These are phyloP conservation scores for Acronicta leporina DNA, from an alignment of 2,888 invertebrate species.

Conservation along the genomic window DNA sequence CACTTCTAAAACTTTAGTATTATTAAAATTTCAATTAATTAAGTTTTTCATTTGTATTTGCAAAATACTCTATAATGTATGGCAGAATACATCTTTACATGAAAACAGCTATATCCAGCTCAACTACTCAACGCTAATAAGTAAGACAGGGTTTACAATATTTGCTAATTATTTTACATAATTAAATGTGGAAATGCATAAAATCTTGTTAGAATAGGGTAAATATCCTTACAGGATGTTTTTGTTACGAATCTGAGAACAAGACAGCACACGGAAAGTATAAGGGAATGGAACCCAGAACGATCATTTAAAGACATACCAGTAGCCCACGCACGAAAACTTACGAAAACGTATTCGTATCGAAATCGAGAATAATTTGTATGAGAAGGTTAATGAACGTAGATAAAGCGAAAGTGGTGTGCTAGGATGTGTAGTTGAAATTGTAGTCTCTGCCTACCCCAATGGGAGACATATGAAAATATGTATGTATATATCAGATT, in stretches of 20 bases:
- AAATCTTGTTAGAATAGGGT: constrained; percentile 45
- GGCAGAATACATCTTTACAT: constrained; percentile 44
- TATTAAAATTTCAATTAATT: constrained; percentile 46
- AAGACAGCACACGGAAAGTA: constrained; percentile 43
- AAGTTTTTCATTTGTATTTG: constrained; percentile 44
- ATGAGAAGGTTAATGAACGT: too few species aligned
- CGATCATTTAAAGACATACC: constrained; percentile 13
- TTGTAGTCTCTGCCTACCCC: too few species aligned
- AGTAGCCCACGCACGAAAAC: too few species aligned
- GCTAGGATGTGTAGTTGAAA: too few species aligned
- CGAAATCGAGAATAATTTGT: too few species aligned
- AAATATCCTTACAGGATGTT: constrained; percentile 39
- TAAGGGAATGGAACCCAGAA: constrained; percentile 20
- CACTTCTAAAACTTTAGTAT: constrained; percentile 78
- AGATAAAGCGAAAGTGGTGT: too few species aligned
- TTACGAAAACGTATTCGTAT: too few species aligned
- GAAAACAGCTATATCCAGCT: constrained; percentile 42
- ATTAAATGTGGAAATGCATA: constrained; percentile 59
- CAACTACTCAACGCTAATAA: constrained; percentile 38
- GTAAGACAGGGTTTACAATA: constrained; percentile 30
- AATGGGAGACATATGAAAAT: too few species aligned
- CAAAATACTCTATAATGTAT: constrained; percentile 49
- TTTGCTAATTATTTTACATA: constrained; percentile 54
- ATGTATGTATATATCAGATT: too few species aligned
- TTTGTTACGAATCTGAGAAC: constrained; percentile 35